Base-by-base conservation (phyloP, 2,113 vertebrate species). In the Peucedramus taeniatus region DNA sequence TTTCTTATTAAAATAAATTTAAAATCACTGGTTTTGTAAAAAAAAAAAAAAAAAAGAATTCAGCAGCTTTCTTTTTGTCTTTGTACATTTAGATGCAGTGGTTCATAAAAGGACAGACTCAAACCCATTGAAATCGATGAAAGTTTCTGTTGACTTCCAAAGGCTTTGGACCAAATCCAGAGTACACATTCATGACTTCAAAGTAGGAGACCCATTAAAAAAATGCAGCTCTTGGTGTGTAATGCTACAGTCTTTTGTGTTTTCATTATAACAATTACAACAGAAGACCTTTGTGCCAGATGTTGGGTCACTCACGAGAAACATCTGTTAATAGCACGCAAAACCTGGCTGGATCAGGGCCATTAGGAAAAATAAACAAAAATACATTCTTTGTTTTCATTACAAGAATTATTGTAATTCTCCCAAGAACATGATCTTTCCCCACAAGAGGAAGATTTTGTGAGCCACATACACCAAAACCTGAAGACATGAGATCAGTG, bases 311-410 rank as follows among this genome's bases (percentile, higher is more conserved):
- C 54, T 95, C 94, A 94, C 66, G 0, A 96, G 93, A 95, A 96
- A 96, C 96, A 96, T 96, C 94, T 95, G 95, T 88, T 97, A 95
- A 59, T 84, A 94, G 91, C 93, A 97, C 66, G 75, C 95, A 94
- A 96, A 94, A 97, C 87, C 96, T 95, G 87, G 15, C 82, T 96
- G 90, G 94, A 93, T 90, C 95, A 66, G 78, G 87, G 94, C 94
- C 93, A 97, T 91, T 91, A 97, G 71, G 84, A 96, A 97, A 96
- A 95, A 94, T 70, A 96, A 96, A 95, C 91, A 97, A 95, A 93
- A 96, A 94, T 89, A 90, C 66, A 92, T 90, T 93, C 78, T 90
- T 87, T 96, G 91, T 96, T 96, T 96, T 91, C 4, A 5, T 87
- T 96, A 87, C 87, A 96, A 88, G 87, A 94, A 94, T 96, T 91